Evolutionary conservation across 2,888 invertebrate species (phyloP), one percentile per base, ranked within the genome.

Genomic region (Ametastegia equiseti): DNA sequence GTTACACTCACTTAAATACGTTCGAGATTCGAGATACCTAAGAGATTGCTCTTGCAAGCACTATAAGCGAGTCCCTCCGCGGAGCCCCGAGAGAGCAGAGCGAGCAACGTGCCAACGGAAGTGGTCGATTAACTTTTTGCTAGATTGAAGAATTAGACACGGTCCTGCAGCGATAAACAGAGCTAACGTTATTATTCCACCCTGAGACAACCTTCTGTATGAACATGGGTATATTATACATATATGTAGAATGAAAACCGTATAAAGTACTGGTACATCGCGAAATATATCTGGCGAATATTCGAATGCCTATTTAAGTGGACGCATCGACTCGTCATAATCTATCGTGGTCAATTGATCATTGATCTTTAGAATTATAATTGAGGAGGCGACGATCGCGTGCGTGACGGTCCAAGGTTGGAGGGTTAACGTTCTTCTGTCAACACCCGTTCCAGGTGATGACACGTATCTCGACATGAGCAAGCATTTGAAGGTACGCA

Each of bases 71-170:
- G 7, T 45, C 11, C 47, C 6, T 13, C 11, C 75, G n/a, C n/a
- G n/a, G n/a, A 75, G 50, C 36, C 45, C 27, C 36, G 11, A n/a
- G n/a, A n/a, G n/a, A n/a, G n/a, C n/a, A n/a, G n/a, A n/a, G n/a
- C n/a, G n/a, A 54, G 36, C 54, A 27, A 54, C 75, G 75, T 54
- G 54, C 78, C n/a, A 45, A 78, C 78, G 91, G 91, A 91, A 90
- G 88, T 87, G 85, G 86, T 86, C 91, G 89, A 90, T 91, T 91
- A 90, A 88, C 88, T 89, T 90, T 90, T 90, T 90, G 89, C 88
- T 83, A n/a, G 39, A 11, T n/a, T 11, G 57, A 86, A 85, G 88
- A 89, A 90, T 89, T 88, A 89, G 90, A 89, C 86, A 86, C 85
- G 84, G 85, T 87, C 45, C 67, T 83, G 81, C 33, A 47, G 50